Evolutionary conservation across 2,797 vertebrate genomes (phyloP), one percentile per base, ranked within the genome.

Genomic region (Enteromius argenteus): DNA sequence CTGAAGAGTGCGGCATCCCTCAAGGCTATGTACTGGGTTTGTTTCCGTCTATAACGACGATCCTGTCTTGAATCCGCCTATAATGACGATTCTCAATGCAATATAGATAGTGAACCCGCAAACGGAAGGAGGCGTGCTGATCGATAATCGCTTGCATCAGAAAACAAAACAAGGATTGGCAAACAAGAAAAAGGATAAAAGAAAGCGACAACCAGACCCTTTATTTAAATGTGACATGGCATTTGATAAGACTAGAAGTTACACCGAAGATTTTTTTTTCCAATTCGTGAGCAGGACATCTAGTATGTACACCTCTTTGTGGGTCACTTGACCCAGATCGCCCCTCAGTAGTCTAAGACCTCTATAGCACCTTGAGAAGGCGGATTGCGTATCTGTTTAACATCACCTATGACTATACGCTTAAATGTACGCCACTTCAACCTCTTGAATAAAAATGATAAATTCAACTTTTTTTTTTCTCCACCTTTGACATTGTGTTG

Each of bases 271-370:
- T 60, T 73, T 89, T 87, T 89, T 87, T 89, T 90, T 91, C 88
- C 88, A 88, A 90, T 88, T 91, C 81, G 87, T 87, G 86, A 88
- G 42, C 60, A 81, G 66, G 89, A 89, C 88, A 85, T 87, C 87
- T 79, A 66, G 84, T 94, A 93, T 93, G 81, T 94, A 94, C 92
- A 94, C 84, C 80, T 58, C 27, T 21, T 3, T 1, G 66, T 42
- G 51, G 30, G 67, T 78, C 87, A 86, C 85, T 69, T 83, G 86
- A 85, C 83, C 85, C 79, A 72, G 84, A 90, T 84, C 74, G 84
- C 86, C 75, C 64, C 87, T 94, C 93, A 94, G 93, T 93, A 93
- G 93, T 94, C 89, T 83, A 77, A 82, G 84, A 85, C 89, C 76
- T 90, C 73, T 86, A 73, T 91, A 93, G 92, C 93, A 93, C 93